These are phyloP conservation scores for Hippolais icterina DNA, from an alignment of 2,113 vertebrate genomes.

Conservation along the genomic window DNA sequence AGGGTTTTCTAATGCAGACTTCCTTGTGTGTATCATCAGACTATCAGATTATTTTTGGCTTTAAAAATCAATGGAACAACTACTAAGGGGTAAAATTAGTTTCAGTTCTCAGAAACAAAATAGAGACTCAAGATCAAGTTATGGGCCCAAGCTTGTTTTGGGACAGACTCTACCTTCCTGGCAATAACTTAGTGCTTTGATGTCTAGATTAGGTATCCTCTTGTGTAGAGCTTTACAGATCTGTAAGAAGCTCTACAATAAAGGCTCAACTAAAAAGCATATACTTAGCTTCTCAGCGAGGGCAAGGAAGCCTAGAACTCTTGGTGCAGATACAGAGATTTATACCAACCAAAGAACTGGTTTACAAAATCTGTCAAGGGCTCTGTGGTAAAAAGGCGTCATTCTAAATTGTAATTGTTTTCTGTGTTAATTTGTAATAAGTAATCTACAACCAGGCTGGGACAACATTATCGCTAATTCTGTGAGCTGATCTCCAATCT, in stretches of 20 bases:
- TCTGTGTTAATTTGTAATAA: not conserved
- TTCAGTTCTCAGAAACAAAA: not conserved
- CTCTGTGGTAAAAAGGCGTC: not conserved
- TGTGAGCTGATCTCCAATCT: slow-evolving; percentile 67
- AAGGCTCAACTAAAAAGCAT: not conserved
- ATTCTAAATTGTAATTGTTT: slow-evolving; percentile 11
- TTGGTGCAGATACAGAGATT: not conserved
- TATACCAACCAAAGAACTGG: not conserved
- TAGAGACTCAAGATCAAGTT: not conserved
- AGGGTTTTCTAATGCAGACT: not conserved
- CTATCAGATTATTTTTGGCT: not conserved
- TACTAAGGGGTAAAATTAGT: not conserved
- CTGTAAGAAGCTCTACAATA: not conserved
- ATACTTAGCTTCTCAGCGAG: not conserved
- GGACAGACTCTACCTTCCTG: not conserved
- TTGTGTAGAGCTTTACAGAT: not conserved
- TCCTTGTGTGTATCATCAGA: not conserved
- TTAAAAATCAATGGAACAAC: not conserved
- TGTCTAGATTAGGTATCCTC: not conserved
- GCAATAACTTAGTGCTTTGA: not conserved
- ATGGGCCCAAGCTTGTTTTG: not conserved
- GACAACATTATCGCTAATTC: slow-evolving; percentile 54
- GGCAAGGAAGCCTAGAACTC: not conserved
- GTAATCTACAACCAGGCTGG: not conserved
- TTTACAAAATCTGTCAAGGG: not conserved